Conservation (phyloP, 30 jellyfish, hydroid and myxozoan genomes). For the Aurelia coerulea region DNA sequence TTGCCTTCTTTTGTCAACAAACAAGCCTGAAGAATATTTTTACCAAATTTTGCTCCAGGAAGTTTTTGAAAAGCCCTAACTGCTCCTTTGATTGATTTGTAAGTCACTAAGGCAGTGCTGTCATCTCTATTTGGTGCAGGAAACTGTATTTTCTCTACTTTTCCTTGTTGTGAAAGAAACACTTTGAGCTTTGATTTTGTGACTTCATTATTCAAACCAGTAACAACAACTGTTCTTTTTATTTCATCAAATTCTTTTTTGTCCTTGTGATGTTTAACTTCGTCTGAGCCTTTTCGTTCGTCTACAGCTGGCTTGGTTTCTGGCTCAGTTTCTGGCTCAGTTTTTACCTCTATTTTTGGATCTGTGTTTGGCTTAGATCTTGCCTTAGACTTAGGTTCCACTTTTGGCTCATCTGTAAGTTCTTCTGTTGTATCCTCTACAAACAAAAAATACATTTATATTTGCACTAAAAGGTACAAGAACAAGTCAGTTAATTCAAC, state of each 20-base stretch:
- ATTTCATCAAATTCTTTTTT: constrained; percentile 15
- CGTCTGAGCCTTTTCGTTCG: not conserved
- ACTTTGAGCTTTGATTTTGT: constrained; percentile 76
- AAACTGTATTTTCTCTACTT: constrained; percentile 74
- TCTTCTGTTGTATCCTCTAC: not conserved
- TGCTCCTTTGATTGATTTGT: constrained; percentile 80
- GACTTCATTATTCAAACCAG: constrained; percentile 70
- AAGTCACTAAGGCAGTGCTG: constrained; percentile 56
- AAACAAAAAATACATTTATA: not conserved
- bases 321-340: not conserved
- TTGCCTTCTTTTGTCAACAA: constrained; percentile 77
- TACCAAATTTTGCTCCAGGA: constrained; percentile 58
- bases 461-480: too few species aligned
- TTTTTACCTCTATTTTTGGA: too few species aligned
- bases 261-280: not conserved
- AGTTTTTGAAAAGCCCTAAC: constrained; percentile 90
- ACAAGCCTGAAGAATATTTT: constrained; percentile 52
- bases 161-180: constrained; percentile 78
- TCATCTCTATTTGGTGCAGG: constrained; percentile 69
- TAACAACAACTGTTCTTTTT: constrained; percentile 84
- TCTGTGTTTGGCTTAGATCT: too few species aligned
- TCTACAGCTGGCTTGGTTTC: not conserved
- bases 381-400: too few species aligned
- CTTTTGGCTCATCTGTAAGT: not conserved
- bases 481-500: too few species aligned